Conservation (phyloP, 1,140 invertebrate genomes). For the Cepaea nemoralis region DNA sequence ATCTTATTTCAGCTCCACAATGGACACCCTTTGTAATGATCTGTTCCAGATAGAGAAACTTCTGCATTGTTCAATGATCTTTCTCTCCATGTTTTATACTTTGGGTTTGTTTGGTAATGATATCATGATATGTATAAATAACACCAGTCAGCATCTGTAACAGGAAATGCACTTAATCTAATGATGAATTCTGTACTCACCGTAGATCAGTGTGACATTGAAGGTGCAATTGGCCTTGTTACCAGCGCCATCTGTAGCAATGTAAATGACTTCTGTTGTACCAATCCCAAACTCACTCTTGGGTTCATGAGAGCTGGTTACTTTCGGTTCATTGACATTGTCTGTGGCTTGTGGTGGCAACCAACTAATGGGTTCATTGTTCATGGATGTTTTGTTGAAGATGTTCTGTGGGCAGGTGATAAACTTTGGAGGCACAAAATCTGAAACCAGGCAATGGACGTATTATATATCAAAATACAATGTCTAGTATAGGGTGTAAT, state of each 20-base stretch:
- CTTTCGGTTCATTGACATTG: slow-evolving; percentile 46
- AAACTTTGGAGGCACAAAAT: slow-evolving; percentile 54
- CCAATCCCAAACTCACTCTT: slow-evolving; percentile 51
- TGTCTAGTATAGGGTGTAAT: no score
- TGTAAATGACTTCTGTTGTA: slow-evolving; percentile 52
- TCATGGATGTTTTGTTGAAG: slow-evolving; percentile 48
- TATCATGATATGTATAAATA: no score
- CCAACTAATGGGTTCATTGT: slow-evolving; percentile 51
- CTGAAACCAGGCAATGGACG: slow-evolving; percentile 39
- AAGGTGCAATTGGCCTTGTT: slow-evolving; percentile 57
- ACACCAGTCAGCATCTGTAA: no score
- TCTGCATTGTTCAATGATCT: no score
- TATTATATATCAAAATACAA: no score
- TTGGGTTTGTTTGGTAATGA: no score
- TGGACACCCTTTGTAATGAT: no score
- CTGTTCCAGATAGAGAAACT: no score
- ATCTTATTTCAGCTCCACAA: no score
- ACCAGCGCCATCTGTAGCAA: slow-evolving; percentile 55
- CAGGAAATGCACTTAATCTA: background rate
- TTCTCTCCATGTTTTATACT: no score
- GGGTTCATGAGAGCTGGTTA: slow-evolving; percentile 47
- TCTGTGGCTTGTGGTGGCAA: slow-evolving; percentile 51
- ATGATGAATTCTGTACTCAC: slow-evolving; percentile 35
- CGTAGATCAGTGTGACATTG: slow-evolving; percentile 54
- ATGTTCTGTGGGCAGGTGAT: slow-evolving; percentile 54